Conservation (phyloP, 2,888 invertebrate genomes). For the Eupithecia tripunctaria region DNA sequence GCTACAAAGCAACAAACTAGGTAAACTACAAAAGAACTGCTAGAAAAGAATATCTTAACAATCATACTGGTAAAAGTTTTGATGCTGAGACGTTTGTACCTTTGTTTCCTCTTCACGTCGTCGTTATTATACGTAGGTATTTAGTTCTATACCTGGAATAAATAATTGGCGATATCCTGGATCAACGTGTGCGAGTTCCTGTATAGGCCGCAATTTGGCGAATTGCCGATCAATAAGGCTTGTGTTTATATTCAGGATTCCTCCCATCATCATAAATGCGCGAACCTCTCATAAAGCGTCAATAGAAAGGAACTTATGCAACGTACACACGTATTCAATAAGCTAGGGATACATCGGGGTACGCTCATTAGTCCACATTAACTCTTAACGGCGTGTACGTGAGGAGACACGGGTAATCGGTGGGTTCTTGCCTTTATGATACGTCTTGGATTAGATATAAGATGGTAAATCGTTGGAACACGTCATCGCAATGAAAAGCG, state of each 20-base stretch:
- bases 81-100: too few species aligned
- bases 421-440: constrained; percentile 12
- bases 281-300: not conserved
- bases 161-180: too few species aligned
- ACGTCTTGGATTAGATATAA: not conserved
- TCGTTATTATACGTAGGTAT: too few species aligned
- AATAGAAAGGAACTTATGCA: constrained; percentile 29
- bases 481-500: not conserved
- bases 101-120: too few species aligned
- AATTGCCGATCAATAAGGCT: not conserved
- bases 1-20: too few species aligned
- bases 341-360: constrained; percentile 34
- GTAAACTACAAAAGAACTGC: too few species aligned
- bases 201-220: not conserved
- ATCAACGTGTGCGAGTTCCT: not conserved
- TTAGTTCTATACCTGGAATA: too few species aligned
- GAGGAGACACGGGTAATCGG: constrained; percentile 23
- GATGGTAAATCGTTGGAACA: not conserved
- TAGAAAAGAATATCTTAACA: too few species aligned
- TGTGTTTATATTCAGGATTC: not conserved
- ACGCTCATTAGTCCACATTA: constrained; percentile 45
- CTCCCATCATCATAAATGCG: not conserved
- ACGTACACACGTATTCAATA: constrained; percentile 46
- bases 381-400: constrained; percentile 33
- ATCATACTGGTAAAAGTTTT: not conserved